Percentiles rank a stretch among this genome's conserved stretches.
These are phyloP conservation scores for Drosophila athabasca DNA, from an alignment of 1,140 invertebrate genomes.

Conservation along the genomic window DNA sequence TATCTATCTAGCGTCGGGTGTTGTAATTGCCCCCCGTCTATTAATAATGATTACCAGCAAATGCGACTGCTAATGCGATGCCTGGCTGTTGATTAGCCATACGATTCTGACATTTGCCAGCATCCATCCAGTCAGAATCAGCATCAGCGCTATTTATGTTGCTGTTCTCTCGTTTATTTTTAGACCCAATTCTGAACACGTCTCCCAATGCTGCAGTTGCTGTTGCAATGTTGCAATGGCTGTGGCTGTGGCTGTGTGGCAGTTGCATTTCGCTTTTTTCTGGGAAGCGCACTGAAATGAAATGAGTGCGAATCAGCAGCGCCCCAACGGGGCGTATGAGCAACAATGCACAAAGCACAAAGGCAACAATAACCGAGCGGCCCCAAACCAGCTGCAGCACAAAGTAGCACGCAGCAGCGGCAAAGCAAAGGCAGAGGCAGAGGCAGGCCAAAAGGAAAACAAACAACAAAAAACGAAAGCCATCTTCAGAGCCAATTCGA, in stretches of 20 bases:
- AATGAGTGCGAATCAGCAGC: constrained; percentile 62
- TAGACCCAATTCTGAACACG: constrained; percentile 73
- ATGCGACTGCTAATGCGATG: constrained; percentile 43
- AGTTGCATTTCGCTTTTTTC: constrained; percentile 32
- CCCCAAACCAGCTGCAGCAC: constrained; percentile 59
- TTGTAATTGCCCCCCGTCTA: constrained; percentile 70
- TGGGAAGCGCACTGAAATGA: constrained; percentile 54
- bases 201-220: constrained; percentile 45
- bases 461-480: constrained; percentile 24
- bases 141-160: constrained; percentile 72
- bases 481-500: constrained; percentile 32
- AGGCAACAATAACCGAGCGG: constrained; percentile 38
- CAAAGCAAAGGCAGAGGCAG: constrained; percentile 7
- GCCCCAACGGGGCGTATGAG: constrained; percentile 65
- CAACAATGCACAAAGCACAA: constrained; percentile 67
- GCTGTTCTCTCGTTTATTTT: constrained; percentile 57
- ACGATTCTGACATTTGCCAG: constrained; percentile 66
- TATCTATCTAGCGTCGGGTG: constrained; percentile 43
- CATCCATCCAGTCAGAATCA: no score
- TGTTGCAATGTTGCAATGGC: constrained; percentile 25
- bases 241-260: constrained; percentile 5
- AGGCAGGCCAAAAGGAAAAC: constrained; percentile 1
- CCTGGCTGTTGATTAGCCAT: constrained; percentile 60
- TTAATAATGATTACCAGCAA: constrained; percentile 76
- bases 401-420: constrained; percentile 56